These are phyloP conservation scores for Hylyphantes graminicola DNA, from an alignment of 1,140 invertebrate species.

Conservation along the genomic window DNA sequence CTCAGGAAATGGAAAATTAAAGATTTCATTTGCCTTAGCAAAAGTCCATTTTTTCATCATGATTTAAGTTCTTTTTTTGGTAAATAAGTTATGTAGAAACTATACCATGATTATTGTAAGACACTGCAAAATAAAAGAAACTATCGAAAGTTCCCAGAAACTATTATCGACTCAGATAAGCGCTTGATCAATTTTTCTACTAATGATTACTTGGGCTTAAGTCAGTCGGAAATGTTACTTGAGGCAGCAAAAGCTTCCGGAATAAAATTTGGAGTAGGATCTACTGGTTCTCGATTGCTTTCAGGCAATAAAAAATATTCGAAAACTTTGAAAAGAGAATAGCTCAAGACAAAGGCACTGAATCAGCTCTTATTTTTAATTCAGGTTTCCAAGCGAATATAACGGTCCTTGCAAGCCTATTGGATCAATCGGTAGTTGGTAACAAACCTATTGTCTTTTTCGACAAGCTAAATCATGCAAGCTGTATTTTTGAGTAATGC, in stretches of 20 bases:
- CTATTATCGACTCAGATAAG: not conserved
- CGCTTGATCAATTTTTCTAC: conserved; percentile 3
- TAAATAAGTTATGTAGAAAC: not conserved
- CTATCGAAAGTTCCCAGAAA: not conserved
- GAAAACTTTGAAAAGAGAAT: not conserved
- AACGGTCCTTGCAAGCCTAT: conserved; percentile 6
- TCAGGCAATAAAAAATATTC: not conserved
- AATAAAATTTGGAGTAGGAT: conserved; percentile 5
- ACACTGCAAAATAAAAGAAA: not conserved
- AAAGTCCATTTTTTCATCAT: not conserved
- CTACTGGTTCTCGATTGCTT: not conserved
- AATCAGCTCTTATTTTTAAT: conserved; percentile 4
- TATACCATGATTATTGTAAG: not conserved
- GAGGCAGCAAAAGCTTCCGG: not conserved
- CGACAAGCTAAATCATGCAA: conserved; percentile 3
- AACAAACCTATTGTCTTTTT: not conserved
- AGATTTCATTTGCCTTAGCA: not conserved
- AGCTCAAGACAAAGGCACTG: conserved; percentile 4
- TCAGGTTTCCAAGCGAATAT: not conserved
- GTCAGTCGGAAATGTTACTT: not conserved
- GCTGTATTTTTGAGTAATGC: not conserved
- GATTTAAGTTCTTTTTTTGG: not conserved
- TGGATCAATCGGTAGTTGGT: not conserved
- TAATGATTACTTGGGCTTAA: not conserved
- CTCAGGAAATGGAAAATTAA: not conserved